These are phyloP conservation scores for Rosalia funebris DNA, from an alignment of 2,888 invertebrate species.

Conservation along the genomic window DNA sequence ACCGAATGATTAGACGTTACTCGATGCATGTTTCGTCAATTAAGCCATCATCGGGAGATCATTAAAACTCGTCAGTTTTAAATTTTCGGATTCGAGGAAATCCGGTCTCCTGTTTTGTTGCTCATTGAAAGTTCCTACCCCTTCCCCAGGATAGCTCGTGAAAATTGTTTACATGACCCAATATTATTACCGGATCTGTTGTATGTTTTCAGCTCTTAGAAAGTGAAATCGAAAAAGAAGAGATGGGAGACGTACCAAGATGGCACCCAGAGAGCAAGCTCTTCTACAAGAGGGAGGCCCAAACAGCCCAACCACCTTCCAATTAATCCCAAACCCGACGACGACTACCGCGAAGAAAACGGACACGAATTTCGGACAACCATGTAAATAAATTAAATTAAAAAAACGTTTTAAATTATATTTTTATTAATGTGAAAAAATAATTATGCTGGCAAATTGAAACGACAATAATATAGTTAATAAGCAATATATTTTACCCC, in stretches of 20 bases:
- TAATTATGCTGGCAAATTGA: conserved; percentile 35
- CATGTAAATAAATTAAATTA: conserved; percentile 33
- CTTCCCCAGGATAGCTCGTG: too few species aligned
- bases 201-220: conserved; percentile 54
- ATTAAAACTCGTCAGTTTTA: too few species aligned
- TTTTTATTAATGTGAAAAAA: conserved; percentile 34
- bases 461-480: conserved; percentile 17
- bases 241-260: conserved; percentile 56
- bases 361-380: conserved; percentile 31
- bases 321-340: conserved; percentile 24
- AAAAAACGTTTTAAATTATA: conserved; percentile 33
- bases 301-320: conserved; percentile 22
- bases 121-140: too few species aligned
- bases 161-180: too few species aligned
- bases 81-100: too few species aligned
- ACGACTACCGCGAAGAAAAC: conserved; percentile 33
- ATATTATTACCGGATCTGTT: too few species aligned
- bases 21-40: too few species aligned
- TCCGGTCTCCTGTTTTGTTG: too few species aligned
- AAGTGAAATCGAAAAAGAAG: conserved; percentile 59
- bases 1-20: too few species aligned
- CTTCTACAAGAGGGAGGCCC: conserved; percentile 58
- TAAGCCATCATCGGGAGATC: too few species aligned
- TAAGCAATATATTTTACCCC: conserved; percentile 8
- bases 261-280: conserved; percentile 60